Base-by-base conservation (phyloP, 2,113 vertebrate species). In the Phaethornis superciliosus region DNA sequence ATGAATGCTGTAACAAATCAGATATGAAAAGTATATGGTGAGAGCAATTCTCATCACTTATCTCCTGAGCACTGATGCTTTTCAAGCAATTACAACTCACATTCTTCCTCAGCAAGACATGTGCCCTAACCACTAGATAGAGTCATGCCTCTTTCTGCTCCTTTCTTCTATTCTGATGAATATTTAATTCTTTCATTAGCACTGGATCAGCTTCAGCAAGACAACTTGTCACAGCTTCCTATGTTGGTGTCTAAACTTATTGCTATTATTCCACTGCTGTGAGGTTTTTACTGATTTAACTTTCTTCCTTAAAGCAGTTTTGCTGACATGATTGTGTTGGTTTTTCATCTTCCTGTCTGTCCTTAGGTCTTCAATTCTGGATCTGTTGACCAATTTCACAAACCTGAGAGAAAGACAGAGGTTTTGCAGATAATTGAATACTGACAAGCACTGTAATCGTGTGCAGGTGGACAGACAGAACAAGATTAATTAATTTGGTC, bases 171-270 rank as follows among this genome's bases (percentile, higher is more conserved):
- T 37, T 63, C 51, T 88, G 82, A 93, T 96, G 79, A 96, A 96
- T 95, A 85, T 96, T 95, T 96, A 96, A 96, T 95, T 93, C 71
- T 93, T 95, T 93, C 88, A 96, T 96, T 95, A 94, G 93, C 85
- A 65, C 71, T 82, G 76, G 76, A 93, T 91, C 76, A 91, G 68
- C 71, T 90, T 85, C 67, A 81, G 60, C 70, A 91, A 71, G 52
- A 90, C 47, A 55, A 51, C 51, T 77, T 91, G 70, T 74, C 71
- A 91, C 1, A 8, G 59, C 12, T 90, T 88, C 68, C 55, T 71
- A 40, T 88, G 88, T 83, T 62, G 32, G 63, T 88, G 55, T 63
- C 79, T 83, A n/a, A 81, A 93, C 94, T 80, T 91, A 93, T 88
- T 94, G 68, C 28, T 42, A 70, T 69, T 91, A 85, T 74, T 74